Percentiles rank a stretch among this genome's conserved stretches.
Evolutionary conservation across 1,140 invertebrate genomes (phyloP).

Genomic region (Drosophila repletoides): DNA sequence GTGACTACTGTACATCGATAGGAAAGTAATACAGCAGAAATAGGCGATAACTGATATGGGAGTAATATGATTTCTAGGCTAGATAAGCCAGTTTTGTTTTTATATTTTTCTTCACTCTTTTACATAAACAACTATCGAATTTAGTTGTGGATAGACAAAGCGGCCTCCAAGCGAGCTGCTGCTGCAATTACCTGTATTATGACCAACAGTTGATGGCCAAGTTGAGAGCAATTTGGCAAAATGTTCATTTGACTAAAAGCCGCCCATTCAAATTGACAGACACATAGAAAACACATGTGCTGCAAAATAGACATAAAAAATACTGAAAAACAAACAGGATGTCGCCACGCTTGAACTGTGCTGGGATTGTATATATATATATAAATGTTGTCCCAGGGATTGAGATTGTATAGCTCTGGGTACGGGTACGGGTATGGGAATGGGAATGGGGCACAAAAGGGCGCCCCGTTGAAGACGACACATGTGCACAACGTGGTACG

Average conservation of each 20-base stretch:
- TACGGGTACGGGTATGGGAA: not conserved
- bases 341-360: slow-evolving; percentile 56
- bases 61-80: slow-evolving; percentile 46
- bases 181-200: slow-evolving; percentile 1
- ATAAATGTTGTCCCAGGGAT: too few relatives aligned
- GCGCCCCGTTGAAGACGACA: slow-evolving; percentile 41
- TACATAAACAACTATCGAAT: slow-evolving; percentile 48
- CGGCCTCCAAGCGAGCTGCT: not conserved
- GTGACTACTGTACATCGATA: slow-evolving; percentile 5
- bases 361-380: slow-evolving; percentile 12
- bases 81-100: slow-evolving; percentile 49
- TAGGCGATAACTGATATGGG: slow-evolving; percentile 30
- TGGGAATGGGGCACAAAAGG: slow-evolving; percentile 25
- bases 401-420: not conserved
- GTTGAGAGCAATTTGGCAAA: slow-evolving; percentile 61
- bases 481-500: slow-evolving; percentile 66
- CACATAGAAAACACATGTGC: slow-evolving; percentile 41
- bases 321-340: slow-evolving; percentile 68
- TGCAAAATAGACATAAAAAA: slow-evolving; percentile 49
- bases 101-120: not conserved
- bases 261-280: slow-evolving; percentile 21
- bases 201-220: slow-evolving; percentile 54
- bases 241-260: slow-evolving; percentile 35
- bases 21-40: slow-evolving; percentile 44
- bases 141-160: not conserved